Conservation (phyloP, 2,888 invertebrate species). For the Scaptomyza cyrtandrae region DNA sequence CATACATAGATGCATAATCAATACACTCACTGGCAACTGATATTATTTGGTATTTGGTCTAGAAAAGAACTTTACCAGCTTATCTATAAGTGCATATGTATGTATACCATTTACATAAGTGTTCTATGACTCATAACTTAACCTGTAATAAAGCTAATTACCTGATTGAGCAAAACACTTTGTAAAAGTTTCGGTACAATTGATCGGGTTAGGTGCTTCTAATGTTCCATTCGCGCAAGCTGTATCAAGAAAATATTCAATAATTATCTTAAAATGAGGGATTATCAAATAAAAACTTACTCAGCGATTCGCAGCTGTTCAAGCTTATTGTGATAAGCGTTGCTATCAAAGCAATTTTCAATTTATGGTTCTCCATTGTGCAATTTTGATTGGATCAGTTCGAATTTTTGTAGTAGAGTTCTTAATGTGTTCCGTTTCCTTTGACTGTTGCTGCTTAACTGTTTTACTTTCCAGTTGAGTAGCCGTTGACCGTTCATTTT, state of each 20-base stretch:
- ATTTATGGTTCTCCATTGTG: constrained; percentile 32
- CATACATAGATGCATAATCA: no score
- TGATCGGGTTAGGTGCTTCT: accelerated
- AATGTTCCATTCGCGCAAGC: not conserved
- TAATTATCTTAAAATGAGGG: not conserved
- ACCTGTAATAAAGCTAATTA: constrained; percentile 18
- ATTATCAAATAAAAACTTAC: constrained; percentile 20
- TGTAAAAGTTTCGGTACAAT: not conserved
- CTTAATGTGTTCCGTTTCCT: constrained; percentile 12
- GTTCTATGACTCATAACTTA: constrained; percentile 28
- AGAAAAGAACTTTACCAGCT: not conserved
- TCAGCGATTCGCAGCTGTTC: constrained; percentile 1
- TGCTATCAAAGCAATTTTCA: constrained; percentile 30
- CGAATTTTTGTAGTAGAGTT: not conserved
- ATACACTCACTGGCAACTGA: not conserved
- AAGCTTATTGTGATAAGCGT: constrained; percentile 36
- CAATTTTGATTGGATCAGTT: not conserved
- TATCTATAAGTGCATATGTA: constrained; percentile 13
- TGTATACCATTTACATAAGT: not conserved
- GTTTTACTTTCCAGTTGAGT: constrained; percentile 1
- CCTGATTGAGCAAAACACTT: constrained; percentile 35
- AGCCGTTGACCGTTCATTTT: constrained; percentile 24
- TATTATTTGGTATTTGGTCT: no score
- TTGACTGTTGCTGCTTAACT: constrained; percentile 41
- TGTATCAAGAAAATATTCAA: not conserved